Evolutionary conservation across 2,113 vertebrate species (phyloP).

Genomic region (Ptyas mucosa): DNA sequence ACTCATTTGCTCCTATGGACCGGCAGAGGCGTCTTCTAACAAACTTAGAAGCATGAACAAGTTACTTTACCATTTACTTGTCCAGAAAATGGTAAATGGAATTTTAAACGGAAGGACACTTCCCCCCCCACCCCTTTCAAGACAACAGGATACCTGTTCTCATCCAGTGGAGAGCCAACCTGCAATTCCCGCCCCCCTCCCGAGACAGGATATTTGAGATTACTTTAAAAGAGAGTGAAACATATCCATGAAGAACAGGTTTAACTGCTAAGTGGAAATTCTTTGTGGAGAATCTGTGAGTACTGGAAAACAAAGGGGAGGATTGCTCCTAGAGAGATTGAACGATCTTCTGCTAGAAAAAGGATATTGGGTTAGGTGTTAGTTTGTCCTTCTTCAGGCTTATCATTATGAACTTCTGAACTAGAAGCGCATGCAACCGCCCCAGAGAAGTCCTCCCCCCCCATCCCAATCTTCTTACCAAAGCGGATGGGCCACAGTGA

Average conservation of each 20-base stretch:
- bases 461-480: constrained; percentile 71
- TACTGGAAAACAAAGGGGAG: not conserved
- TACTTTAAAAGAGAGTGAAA: not conserved
- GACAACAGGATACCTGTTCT: not conserved
- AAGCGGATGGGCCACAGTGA: constrained; percentile 89
- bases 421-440: not conserved
- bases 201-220: not conserved
- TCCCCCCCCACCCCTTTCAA: not conserved
- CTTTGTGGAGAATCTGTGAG: not conserved
- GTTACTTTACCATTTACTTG: not conserved
- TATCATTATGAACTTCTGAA: not conserved
- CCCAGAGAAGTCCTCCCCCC: not conserved
- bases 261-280: not conserved
- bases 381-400: not conserved
- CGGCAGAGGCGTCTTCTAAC: not conserved
- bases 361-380: not conserved
- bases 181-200: not conserved
- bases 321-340: not conserved
- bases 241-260: not conserved
- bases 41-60: not conserved
- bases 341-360: not conserved
- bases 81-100: not conserved
- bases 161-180: not conserved
- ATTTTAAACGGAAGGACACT: not conserved
- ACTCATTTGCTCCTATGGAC: not conserved